Evolutionary conservation across 1,140 invertebrate genomes (phyloP), one percentile per base, ranked within the genome.

Genomic region (Sweltsa coloradensis): DNA sequence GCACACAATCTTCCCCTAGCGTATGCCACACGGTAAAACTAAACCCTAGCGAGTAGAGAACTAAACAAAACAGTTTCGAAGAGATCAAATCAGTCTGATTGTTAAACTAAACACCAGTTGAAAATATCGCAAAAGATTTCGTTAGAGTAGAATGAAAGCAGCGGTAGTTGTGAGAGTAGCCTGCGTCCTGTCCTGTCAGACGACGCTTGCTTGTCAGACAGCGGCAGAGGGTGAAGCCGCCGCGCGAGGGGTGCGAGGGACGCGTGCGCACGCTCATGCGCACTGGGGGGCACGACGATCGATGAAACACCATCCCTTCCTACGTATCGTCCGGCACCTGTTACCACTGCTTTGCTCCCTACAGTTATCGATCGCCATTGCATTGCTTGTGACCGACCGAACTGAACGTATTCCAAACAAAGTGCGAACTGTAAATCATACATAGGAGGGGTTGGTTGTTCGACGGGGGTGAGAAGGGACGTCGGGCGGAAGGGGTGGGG

Each of bases 361-460:
- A 19, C 2, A 13, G 6, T 9, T 29, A 44, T 44, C 42, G 42
- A 44, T n/a, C 42, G 27, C 29, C 21, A 40, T 22, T 40, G 37
- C 37, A 40, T 40, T 40, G 37, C 37, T 40, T 40, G 13, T 19
- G 13, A 11, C 37, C 14, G 19, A 11, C 16, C 11, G 9, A 9
- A 5, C 11, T 23, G 19, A 19, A 5, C 16, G 37, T 40, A 40
- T 40, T 40, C 37, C 37, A 40, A 40, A 40, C 37, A 40, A 40
- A 40, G 37, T 40, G 37, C 24, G 37, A 40, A 40, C 19, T 40
- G 37, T 40, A 40, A 40, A 40, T 40, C 37, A 40, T 40, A 40
- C 37, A 40, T 40, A 1, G 37, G 24, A 40, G 37, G 37, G 37
- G n/a, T n/a, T n/a, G n/a, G n/a, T n/a, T n/a, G n/a, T n/a, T n/a